Evolutionary conservation across 2,797 vertebrate genomes (phyloP).

Genomic region (Malacoraja senta): DNA sequence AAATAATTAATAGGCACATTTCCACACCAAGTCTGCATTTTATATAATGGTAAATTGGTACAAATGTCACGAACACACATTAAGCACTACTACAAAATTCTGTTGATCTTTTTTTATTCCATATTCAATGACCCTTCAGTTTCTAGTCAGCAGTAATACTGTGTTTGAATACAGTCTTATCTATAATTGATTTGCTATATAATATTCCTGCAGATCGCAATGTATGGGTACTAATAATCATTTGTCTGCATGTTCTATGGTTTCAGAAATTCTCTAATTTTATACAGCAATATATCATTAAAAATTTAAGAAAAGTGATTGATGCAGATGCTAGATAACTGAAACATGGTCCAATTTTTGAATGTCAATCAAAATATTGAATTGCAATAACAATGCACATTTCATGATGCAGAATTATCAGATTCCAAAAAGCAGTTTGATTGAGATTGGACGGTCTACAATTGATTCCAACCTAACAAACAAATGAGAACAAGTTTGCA

Average conservation of each 20-base stretch:
- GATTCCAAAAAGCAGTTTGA: not conserved
- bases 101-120: slow-evolving; percentile 42
- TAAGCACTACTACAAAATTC: not conserved
- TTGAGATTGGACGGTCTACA: not conserved
- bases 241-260: not conserved
- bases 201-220: not conserved
- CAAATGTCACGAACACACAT: not conserved
- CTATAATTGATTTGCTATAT: not conserved
- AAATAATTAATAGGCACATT: not conserved
- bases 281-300: not conserved
- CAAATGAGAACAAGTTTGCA: not conserved
- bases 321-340: not conserved
- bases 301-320: not conserved
- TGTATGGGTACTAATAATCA: slow-evolving; percentile 10
- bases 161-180: slow-evolving; percentile 42
- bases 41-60: not conserved
- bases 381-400: not conserved
- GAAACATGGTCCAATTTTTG: not conserved
- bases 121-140: slow-evolving; percentile 47
- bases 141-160: slow-evolving; percentile 43
- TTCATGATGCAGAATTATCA: not conserved
- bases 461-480: not conserved
- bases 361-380: not conserved
- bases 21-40: not conserved
- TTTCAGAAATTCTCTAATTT: not conserved